phyloP scores from a whole-genome alignment of 2,113 vertebrate species.

The Calyptommatus sinebrachiatus region DNA sequence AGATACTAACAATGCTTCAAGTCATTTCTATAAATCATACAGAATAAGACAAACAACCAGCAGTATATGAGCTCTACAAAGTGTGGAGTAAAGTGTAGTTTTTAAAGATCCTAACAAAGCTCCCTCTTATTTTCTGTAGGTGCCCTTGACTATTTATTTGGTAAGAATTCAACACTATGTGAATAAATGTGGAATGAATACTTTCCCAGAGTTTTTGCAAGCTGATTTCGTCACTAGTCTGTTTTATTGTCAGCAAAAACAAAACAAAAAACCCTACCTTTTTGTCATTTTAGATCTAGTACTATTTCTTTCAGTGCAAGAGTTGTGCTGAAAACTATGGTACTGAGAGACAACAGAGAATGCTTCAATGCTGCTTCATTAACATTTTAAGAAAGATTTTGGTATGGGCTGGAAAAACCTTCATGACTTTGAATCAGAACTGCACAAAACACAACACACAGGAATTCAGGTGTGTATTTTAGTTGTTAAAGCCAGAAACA shows the following conservation, averaged over 20 bases:
- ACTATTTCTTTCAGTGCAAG: neutral
- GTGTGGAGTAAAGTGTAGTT: neutral
- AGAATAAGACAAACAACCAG: neutral
- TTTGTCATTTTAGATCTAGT: neutral
- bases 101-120: neutral
- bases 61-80: neutral
- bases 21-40: neutral
- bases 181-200: neutral
- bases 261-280: too few species aligned
- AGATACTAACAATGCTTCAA: neutral
- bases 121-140: neutral
- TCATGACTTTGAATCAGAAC: constrained; percentile 1
- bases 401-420: neutral
- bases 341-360: neutral
- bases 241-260: neutral
- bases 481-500: constrained; percentile 4
- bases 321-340: neutral
- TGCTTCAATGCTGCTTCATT: neutral
- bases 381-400: neutral
- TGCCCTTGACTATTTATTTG: neutral
- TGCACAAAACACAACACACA: neutral
- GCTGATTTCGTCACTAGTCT: neutral
- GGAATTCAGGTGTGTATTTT: neutral
- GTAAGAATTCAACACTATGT: neutral
- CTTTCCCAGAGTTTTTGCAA: too few species aligned